Conservation (phyloP, 2,888 invertebrate genomes). For the Heliconius ethilla region DNA sequence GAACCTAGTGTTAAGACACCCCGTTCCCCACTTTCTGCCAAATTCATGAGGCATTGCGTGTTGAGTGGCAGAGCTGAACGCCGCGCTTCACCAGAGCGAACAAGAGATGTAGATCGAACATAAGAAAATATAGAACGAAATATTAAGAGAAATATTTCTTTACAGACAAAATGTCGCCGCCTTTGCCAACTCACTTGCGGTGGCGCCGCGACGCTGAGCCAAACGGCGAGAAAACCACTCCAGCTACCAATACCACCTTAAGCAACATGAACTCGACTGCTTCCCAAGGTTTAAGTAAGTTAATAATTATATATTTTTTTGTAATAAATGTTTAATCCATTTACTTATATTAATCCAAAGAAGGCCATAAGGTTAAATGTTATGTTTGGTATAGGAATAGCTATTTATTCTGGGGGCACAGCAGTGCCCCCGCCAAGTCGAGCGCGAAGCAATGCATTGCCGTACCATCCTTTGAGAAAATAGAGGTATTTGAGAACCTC, state of each 20-base stretch:
- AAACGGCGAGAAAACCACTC: conserved; percentile 45
- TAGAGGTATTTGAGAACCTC: no score
- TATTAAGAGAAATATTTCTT: conserved; percentile 35
- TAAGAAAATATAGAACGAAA: not conserved
- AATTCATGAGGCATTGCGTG: no score
- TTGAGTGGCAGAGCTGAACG: no score
- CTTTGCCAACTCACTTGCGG: conserved; percentile 67
- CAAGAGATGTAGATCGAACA: not conserved
- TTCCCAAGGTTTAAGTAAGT: conserved; percentile 35
- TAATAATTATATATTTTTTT: not conserved
- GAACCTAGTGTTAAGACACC: no score
- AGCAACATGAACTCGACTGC: conserved; percentile 20
- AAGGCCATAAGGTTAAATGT: no score
- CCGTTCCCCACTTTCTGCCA: no score
- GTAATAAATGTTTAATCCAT: not conserved
- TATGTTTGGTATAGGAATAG: no score
- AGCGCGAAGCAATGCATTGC: no score
- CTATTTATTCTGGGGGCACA: no score
- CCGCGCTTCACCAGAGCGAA: no score
- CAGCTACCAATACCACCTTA: conserved; percentile 14
- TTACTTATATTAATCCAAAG: not conserved
- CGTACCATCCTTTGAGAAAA: no score
- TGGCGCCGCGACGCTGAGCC: conserved; percentile 68
- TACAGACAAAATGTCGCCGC: conserved; percentile 68
- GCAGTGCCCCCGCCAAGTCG: no score